These are phyloP conservation scores for Heteromurus nitidus DNA, from an alignment of 2,888 invertebrate genomes.

Conservation along the genomic window DNA sequence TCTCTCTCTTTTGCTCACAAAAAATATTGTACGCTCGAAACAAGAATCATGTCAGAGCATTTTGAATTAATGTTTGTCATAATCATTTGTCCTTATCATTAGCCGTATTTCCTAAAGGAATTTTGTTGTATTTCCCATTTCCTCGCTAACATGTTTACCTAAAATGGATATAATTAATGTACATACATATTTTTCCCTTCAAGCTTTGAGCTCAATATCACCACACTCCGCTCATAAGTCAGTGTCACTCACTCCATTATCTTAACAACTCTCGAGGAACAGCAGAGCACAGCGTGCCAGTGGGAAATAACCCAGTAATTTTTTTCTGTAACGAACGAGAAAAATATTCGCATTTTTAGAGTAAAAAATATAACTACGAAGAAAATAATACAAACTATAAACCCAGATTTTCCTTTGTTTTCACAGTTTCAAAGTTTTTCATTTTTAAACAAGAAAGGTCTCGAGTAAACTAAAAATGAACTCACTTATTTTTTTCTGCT, in stretches of 20 bases:
- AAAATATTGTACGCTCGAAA: no score
- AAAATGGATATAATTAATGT: no score
- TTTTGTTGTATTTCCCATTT: no score
- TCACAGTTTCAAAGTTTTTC: no score
- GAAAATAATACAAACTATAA: not conserved
- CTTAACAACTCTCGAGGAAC: slow-evolving; percentile 31
- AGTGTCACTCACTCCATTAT: slow-evolving; percentile 55
- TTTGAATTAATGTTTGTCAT: slow-evolving; percentile 49
- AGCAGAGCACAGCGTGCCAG: slow-evolving; percentile 50
- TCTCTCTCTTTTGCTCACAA: no score
- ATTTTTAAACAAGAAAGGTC: no score
- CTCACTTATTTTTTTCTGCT: no score
- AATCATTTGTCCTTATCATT: slow-evolving; percentile 55
- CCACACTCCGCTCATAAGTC: slow-evolving; percentile 35
- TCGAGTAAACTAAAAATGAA: no score
- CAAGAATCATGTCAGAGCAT: slow-evolving; percentile 51
- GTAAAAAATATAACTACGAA: not conserved
- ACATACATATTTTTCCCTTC: no score
- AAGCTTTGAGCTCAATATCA: no score
- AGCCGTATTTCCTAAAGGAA: slow-evolving; percentile 22
- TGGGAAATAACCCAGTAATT: slow-evolving; percentile 56
- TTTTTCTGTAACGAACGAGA: slow-evolving; percentile 45
- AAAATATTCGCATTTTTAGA: slow-evolving; percentile 21
- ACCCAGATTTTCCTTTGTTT: slow-evolving; percentile 6
- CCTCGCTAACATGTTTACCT: no score